Base-by-base conservation (phyloP, 2,888 invertebrate genomes). In the Drepanosiphum platanoidis region DNA sequence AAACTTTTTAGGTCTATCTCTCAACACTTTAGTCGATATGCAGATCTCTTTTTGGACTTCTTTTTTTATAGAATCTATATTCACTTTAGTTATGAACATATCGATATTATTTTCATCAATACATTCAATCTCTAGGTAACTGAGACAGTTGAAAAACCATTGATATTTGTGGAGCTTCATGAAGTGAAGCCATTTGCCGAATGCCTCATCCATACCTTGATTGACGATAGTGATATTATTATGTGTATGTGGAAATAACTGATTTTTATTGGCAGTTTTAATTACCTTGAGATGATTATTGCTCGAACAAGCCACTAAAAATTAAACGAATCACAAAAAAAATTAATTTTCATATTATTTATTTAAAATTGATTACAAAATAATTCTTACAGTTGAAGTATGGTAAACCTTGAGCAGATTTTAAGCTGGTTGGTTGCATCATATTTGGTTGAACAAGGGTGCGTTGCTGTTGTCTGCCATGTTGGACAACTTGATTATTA, bases 31-130 rank as follows among this genome's bases (percentile, higher is more conserved):
- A 7, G 83, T 68, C 5, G 46, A 52, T 46, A 52, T 52, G 52
- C 75, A 83, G 1, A 83, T 83, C 27, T 83, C 75, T n/a, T 66
- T 75, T 46, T 83, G 74, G 32, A 52, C 83, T 0, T 74, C 74
- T 66, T 75, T 83, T 34, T 46, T 83, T 13, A 75, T 83, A 3
- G 46, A 34, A 30, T 75, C 75, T 66, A 1, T 27, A 30, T 83
- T 75, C 18, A 68, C 83, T 75, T 75, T 83, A 5, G 13, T 18
- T 39, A 83, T 83, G 13, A 75, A 83, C 22, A 13, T n/a, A 13
- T 83, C 75, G 13, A 83, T 83, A 3, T 74, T 83, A 27, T 83
- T 74, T 22, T 83, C 52, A 1, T 82, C 71, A 9, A 82, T 82
- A 27, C 34, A 72, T 72, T 61, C 39, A 39, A 82, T 82, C 61